Evolutionary conservation across 2,113 vertebrate species (phyloP).

Genomic region (Hemiprocne comata): DNA sequence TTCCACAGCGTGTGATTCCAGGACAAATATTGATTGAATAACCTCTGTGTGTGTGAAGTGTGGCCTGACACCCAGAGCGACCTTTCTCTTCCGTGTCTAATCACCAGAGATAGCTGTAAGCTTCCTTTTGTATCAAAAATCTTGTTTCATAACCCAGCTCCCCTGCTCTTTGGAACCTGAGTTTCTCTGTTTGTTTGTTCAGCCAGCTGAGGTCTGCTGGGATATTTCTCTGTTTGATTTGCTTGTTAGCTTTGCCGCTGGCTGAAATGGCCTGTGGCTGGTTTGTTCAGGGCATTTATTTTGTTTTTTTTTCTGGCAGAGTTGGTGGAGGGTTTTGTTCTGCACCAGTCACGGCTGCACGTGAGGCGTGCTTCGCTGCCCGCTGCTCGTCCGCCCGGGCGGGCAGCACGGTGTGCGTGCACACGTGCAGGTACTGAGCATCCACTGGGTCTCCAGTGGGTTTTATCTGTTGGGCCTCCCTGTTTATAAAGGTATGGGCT

Average conservation of each 20-base stretch:
- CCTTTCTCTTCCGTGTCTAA: slow-evolving; percentile 34
- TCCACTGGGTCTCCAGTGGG: accelerated
- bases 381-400: accelerated
- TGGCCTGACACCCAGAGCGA: slow-evolving; percentile 12
- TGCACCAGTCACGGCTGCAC: neutral
- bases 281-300: slow-evolving; percentile 2
- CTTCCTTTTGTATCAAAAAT: slow-evolving; percentile 55
- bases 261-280: neutral
- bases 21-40: slow-evolving; percentile 57
- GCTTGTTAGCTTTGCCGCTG: slow-evolving; percentile 5
- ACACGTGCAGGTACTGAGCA: accelerated
- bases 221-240: slow-evolving; percentile 57
- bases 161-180: slow-evolving; percentile 51
- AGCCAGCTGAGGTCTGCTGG: slow-evolving; percentile 36
- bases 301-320: neutral
- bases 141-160: slow-evolving; percentile 35
- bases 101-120: slow-evolving; percentile 21
- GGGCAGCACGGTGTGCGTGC: accelerated
- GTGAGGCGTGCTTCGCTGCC: neutral
- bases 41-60: slow-evolving; percentile 1
- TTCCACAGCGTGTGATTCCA: slow-evolving; percentile 2
- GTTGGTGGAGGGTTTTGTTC: neutral
- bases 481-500: neutral
- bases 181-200: slow-evolving; percentile 39
- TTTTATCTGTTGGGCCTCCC: accelerated